Conservation (phyloP, 2,888 invertebrate genomes). For the Conistra vaccinii region DNA sequence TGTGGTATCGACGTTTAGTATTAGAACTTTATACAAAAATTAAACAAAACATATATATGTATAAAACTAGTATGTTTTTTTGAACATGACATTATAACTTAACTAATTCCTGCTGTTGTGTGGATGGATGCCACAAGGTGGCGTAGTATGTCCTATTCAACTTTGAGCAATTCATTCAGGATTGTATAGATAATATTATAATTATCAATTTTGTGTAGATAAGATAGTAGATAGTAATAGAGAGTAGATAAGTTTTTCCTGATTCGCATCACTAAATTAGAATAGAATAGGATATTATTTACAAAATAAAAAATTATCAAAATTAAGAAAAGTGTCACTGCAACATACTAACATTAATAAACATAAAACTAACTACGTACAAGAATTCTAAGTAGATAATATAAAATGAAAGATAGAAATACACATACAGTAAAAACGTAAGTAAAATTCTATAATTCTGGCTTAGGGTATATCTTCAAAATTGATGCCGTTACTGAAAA, state of each 20-base stretch:
- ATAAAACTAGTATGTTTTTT: neutral
- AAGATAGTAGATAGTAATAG: no score
- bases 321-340: no score
- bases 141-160: neutral
- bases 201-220: no score
- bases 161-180: neutral
- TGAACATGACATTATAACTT: neutral
- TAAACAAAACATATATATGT: neutral
- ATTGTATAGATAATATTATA: no score
- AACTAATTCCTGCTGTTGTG: neutral
- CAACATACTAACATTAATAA: neutral
- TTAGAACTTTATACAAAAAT: neutral
- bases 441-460: no score
- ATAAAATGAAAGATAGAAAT: neutral
- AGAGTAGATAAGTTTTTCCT: neutral
- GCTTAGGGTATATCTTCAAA: no score
- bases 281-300: neutral
- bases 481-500: neutral
- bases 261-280: neutral
- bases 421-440: neutral
- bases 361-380: neutral
- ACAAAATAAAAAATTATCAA: no score
- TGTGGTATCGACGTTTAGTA: neutral
- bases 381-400: neutral
- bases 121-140: slow-evolving; percentile 2